Evolutionary conservation across 2,113 vertebrate species (phyloP), one percentile per base, ranked within the genome.

Genomic region (Paracanthobrama guichenoti): DNA sequence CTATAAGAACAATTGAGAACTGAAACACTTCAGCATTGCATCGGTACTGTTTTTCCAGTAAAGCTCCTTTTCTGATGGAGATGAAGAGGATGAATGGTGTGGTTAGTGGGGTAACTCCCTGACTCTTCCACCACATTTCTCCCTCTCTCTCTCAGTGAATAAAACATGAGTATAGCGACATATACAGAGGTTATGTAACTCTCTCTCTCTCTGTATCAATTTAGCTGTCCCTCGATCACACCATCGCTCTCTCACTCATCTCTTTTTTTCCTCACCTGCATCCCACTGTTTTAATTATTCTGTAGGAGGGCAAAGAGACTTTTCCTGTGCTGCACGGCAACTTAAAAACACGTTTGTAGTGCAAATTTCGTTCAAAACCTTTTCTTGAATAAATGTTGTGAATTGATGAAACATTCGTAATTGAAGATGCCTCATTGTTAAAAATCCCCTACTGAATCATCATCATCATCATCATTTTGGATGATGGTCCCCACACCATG

Each of bases 271-370:
- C 90, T 91, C 90, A 91, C 89, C 91, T 91, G 90, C 86, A 90
- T 91, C 92, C 92, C 91, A 87, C 90, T 12, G 84, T 90, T 91
- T 92, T 93, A 91, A 93, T 93, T 92, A 93, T 92, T 89, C 90
- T 82, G 85, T 87, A 88, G 89, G 87, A 92, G 89, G 90, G 90
- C 88, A 82, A 90, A 87, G 90, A 91, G 89, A 89, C 39, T 35
- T 48, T 64, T 84, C 28, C 72, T 88, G 90, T 88, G 83, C 89
- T 86, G 86, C 79, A 86, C 76, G 57, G 60, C 86, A 89, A 67
- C 91, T 89, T 74, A 86, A 87, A 85, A 90, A 85, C 77, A 53
- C 64, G 76, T 86, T 93, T 88, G 91, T 92, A 92, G 74, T 55
- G 42, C 16, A 62, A 84, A 77, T 62, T 84, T 67, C 3, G 2